Base-by-base conservation (phyloP, 92 coral and sea anemone genomes). In the Palythoa caribaeorum region DNA sequence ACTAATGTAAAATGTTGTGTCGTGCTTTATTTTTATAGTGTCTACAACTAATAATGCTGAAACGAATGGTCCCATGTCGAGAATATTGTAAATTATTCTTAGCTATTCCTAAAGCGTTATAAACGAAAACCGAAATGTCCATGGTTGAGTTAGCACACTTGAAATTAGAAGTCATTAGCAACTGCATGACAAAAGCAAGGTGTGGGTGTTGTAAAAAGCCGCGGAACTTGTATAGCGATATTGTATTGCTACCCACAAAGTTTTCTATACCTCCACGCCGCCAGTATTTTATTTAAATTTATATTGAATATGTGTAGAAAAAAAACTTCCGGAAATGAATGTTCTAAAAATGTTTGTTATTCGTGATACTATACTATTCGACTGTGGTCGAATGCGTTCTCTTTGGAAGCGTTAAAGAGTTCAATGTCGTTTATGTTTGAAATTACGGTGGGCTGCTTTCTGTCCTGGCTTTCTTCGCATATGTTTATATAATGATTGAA, bases 251-350 rank as follows among this genome's bases (percentile, higher is more conserved):
- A 66, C 21, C 71, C 37, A 63, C 16, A 80, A 16, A 10, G 13
- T 15, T 62, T 55, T 52, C 38, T 38, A 36, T 37, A 70, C 12
- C 65, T 65, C 59, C 57, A 2, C 13, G 21, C 47, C 62, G 53
- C 86, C 62, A 81, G 39, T 47, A 57, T 28, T 53, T 77, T 54
- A 53, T 55, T 53, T 54, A 8, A 40, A 68, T 13, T 35, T 81
- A 81, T 81, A 66, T 81, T 81, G 76, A 5, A 48, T 39, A 20
- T 81, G 76, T 66, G 66, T 81, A 20, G 50, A 63, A 39, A 65
- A 47, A 37, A 80, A 48, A 14, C 47, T 81, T 81, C 86, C 86
- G 86, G 86, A 66, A 63, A 81, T 81, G 63, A 81, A 65, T 36
- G 20, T 66, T 81, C 40, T 3, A 1, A 40, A 1, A 40, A 40